Evolutionary conservation across 1,140 invertebrate species (phyloP).

Genomic region (Rhagoletis pomonella): DNA sequence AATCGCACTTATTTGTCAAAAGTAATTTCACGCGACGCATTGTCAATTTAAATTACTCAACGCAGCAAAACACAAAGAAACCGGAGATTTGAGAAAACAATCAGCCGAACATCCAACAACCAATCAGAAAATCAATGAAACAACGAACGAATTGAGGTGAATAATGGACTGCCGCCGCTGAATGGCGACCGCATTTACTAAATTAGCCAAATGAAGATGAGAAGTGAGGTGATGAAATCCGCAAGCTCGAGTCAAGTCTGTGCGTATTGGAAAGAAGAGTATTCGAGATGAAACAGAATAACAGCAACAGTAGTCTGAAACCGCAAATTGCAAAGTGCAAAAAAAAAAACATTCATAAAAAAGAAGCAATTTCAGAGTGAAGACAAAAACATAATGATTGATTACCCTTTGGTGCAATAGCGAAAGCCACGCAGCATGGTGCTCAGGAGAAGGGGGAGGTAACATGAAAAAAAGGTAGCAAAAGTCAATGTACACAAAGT

Average conservation of each 20-base stretch:
- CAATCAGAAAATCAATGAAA: background rate
- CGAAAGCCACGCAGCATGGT: slow-evolving; percentile 12
- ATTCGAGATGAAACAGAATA: background rate
- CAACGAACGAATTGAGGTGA: background rate
- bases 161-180: background rate
- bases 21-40: slow-evolving; percentile 45
- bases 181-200: slow-evolving; percentile 24
- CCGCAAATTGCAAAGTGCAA: background rate
- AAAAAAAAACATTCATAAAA: background rate
- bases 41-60: slow-evolving; percentile 54
- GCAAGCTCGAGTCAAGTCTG: background rate
- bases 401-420: slow-evolving; percentile 1
- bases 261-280: background rate
- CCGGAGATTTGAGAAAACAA: background rate
- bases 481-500: slow-evolving; percentile 33
- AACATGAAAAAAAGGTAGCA: background rate
- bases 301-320: background rate
- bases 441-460: background rate
- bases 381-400: slow-evolving; percentile 36
- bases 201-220: slow-evolving; percentile 49
- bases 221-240: slow-evolving; percentile 38
- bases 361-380: background rate
- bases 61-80: background rate
- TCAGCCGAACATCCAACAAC: background rate
- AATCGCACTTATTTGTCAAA: slow-evolving; percentile 49